A percentile compares a stretch with the other conserved stretches of the same genome.
phyloP scores from a whole-genome alignment of 1,140 invertebrate genomes.

The Philaenus spumarius region DNA sequence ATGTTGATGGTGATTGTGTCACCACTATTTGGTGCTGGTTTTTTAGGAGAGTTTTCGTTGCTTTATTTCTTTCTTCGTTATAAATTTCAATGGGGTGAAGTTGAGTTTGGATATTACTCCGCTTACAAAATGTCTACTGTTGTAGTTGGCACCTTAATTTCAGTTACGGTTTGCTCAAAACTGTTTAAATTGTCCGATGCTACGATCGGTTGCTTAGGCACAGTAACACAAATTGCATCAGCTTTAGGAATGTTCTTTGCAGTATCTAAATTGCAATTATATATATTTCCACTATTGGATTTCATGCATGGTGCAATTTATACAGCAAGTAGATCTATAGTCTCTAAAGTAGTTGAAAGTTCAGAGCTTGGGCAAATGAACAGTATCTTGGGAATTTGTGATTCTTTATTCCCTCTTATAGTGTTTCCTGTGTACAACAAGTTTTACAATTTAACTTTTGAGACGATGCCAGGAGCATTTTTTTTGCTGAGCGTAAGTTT shows the following conservation, averaged over 20 bases:
- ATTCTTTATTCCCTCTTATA: slow-evolving; percentile 23
- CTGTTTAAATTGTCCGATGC: slow-evolving; percentile 22
- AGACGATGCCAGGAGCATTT: slow-evolving; percentile 22
- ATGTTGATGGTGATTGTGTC: slow-evolving; percentile 19
- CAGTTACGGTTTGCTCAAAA: slow-evolving; percentile 21
- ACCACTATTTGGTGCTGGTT: slow-evolving; percentile 17
- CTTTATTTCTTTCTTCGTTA: slow-evolving; percentile 29
- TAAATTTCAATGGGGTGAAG: slow-evolving; percentile 29
- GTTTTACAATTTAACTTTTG: slow-evolving; percentile 22
- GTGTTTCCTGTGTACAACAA: slow-evolving; percentile 25
- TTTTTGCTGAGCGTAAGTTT: slow-evolving; percentile 21
- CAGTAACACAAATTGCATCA: slow-evolving; percentile 20
- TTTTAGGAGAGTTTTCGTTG: slow-evolving; percentile 28
- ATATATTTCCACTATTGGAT: slow-evolving; percentile 21
- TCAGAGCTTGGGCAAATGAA: slow-evolving; percentile 18
- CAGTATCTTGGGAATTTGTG: slow-evolving; percentile 19
- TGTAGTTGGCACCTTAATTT: slow-evolving; percentile 22
- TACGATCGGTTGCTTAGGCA: slow-evolving; percentile 24
- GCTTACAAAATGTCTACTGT: slow-evolving; percentile 25
- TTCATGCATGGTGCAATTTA: slow-evolving; percentile 25
- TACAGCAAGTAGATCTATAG: slow-evolving; percentile 21
- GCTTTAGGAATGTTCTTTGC: slow-evolving; percentile 17
- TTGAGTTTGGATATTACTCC: slow-evolving; percentile 26
- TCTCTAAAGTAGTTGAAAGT: slow-evolving; percentile 25
- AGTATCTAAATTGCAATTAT: slow-evolving; percentile 17